Base-by-base conservation (phyloP, 2,797 vertebrate genomes). In the Apogon talboti region DNA sequence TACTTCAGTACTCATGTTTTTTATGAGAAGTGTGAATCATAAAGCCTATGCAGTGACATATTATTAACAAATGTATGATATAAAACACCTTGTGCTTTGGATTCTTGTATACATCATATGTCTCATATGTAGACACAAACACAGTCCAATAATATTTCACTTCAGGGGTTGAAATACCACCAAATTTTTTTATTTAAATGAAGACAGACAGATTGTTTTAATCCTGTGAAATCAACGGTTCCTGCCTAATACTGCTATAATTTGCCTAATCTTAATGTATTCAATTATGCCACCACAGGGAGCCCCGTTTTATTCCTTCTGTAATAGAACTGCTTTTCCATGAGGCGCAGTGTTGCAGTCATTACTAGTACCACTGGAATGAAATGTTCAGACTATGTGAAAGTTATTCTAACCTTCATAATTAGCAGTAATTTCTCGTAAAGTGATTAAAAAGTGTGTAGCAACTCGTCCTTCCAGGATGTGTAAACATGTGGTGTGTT, bases 211-310 rank as follows among this genome's bases (percentile, higher is more conserved):
- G 2, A 76, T 76, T 68, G 9, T n/a, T 75, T 71, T 73, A 68
- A 65, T 81, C 76, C 59, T 60, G 43, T 72, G n/a, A 78, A 78
- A 75, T 72, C 8, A 74, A 82, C 73, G 74, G 40, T 81, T 71
- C 84, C 52, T 21, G 45, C 50, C 48, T 79, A 64, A 74, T 50
- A 72, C 47, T 55, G 42, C 18, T 33, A 41, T 60, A 63, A 85
- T 79, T 38, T 30, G 41, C 18, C 53, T 58, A 46, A 77, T 85
- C 46, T 81, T 43, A 62, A 70, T 70, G 38, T 57, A 74, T 76
- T 84, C 50, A 81, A 76, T 83, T 62, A 75, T 30, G 33, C 45
- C 18, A 7, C 79, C 43, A 61, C 49, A 37, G 78, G 79, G 53
- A 68, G 57, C 45, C n/a, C 14, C 30, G n/a, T 38, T 49, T 15